These are phyloP conservation scores for Phyllotis vaccarum DNA, from an alignment of 2,797 vertebrate species.

Conservation along the genomic window DNA sequence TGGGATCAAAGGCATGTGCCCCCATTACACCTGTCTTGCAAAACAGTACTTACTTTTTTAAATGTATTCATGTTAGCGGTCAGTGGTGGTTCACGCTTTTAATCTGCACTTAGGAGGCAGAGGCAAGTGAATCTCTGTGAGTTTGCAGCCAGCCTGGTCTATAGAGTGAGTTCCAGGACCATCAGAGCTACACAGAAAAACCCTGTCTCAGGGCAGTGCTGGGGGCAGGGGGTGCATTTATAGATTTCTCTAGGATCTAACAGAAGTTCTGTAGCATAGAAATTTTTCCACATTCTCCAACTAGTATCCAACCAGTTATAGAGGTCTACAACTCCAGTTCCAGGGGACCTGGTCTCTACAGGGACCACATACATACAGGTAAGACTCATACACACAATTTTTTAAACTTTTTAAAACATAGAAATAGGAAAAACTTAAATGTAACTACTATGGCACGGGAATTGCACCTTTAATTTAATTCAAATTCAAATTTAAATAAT, in stretches of 20 bases:
- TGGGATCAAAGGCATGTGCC: background rate
- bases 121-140: background rate
- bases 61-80: background rate
- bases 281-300: background rate
- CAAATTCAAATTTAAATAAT: constrained; percentile 44
- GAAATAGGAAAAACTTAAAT: background rate
- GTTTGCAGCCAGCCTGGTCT: background rate
- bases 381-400: background rate
- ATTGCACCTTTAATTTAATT: constrained; percentile 43
- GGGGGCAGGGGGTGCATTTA: background rate
- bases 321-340: background rate
- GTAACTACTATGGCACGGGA: background rate
- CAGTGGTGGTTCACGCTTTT: background rate
- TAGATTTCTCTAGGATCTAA: background rate
- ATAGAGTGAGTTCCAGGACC: background rate
- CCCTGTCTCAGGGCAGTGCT: background rate
- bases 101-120: background rate
- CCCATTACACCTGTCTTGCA: background rate
- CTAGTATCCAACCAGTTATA: background rate
- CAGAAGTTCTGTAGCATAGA: background rate
- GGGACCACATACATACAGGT: background rate
- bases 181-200: background rate
- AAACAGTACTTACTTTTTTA: background rate
- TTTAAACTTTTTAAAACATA: background rate
- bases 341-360: background rate